Conservation (phyloP, 2,888 invertebrate genomes). For the Dryomyza anilis region DNA sequence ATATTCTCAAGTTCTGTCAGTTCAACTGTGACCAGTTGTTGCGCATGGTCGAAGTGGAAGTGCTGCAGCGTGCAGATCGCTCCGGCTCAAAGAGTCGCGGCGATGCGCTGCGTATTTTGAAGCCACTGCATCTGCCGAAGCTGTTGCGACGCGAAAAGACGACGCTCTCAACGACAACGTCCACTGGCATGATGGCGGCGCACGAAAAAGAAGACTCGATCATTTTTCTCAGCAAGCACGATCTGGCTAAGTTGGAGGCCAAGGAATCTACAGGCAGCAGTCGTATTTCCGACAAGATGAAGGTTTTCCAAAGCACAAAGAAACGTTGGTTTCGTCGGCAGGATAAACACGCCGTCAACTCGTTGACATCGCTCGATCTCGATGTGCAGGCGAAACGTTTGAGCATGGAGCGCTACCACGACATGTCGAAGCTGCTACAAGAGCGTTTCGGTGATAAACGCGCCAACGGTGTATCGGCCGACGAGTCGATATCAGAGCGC, state of each 20-base stretch:
- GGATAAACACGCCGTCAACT: constrained; percentile 46
- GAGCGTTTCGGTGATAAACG: constrained; percentile 67
- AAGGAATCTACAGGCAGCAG: constrained; percentile 48
- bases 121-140: constrained; percentile 59
- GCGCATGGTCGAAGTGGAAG: constrained; percentile 58
- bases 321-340: constrained; percentile 70
- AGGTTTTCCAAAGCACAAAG: constrained; percentile 64
- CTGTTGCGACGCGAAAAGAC: constrained; percentile 59
- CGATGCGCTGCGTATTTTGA: constrained; percentile 66
- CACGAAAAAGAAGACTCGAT: constrained; percentile 71
- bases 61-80: constrained; percentile 57
- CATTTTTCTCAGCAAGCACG: constrained; percentile 71
- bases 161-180: constrained; percentile 49
- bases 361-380: constrained; percentile 60
- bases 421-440: constrained; percentile 74
- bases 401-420: constrained; percentile 74
- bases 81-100: constrained; percentile 62
- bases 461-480: constrained; percentile 30
- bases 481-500: constrained; percentile 45
- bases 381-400: constrained; percentile 70
- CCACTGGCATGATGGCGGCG: too few species aligned
- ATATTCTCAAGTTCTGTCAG: constrained; percentile 60
- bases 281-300: constrained; percentile 60
- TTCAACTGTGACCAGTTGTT: constrained; percentile 61
- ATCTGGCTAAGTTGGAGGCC: constrained; percentile 68